Evolutionary conservation across 2,797 vertebrate genomes (phyloP).

Genomic region (Scomberomorus guttatus): DNA sequence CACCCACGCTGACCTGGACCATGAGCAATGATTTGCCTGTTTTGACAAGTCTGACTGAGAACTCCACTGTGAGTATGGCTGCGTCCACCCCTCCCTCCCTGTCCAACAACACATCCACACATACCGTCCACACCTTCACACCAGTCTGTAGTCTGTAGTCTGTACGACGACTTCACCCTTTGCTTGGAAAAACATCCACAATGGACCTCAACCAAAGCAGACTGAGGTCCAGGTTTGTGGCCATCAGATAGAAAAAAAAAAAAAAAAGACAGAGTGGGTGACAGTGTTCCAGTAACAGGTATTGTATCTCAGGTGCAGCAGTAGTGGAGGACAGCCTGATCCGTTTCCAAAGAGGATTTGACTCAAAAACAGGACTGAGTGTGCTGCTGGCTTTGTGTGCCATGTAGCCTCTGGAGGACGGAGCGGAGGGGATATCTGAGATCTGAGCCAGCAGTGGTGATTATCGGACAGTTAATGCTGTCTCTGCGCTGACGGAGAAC

Average conservation of each 20-base stretch:
- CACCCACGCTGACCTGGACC: slow-evolving; percentile 86
- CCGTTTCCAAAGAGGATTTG: slow-evolving; percentile 37
- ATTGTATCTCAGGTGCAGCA: slow-evolving; percentile 32
- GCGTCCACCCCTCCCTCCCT: not conserved
- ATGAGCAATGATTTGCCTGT: slow-evolving; percentile 92
- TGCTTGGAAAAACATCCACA: not conserved
- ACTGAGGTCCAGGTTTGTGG: too few relatives aligned
- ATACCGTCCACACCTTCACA: slow-evolving; percentile 24
- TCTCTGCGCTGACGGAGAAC: slow-evolving; percentile 14
- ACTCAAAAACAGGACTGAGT: slow-evolving; percentile 24
- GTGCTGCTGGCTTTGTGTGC: slow-evolving; percentile 31
- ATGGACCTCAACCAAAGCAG: not conserved
- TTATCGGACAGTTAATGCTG: slow-evolving; percentile 53
- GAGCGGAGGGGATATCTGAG: not conserved
- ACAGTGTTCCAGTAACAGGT: slow-evolving; percentile 18
- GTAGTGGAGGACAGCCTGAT: slow-evolving; percentile 6
- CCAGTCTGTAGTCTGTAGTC: slow-evolving; percentile 5
- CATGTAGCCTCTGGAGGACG: slow-evolving; percentile 23
- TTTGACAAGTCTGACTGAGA: slow-evolving; percentile 91
- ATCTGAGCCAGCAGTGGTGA: slow-evolving; percentile 39
- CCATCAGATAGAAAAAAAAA: not conserved
- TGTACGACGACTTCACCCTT: not conserved
- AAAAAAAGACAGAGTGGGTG: not conserved
- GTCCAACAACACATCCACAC: slow-evolving; percentile 29
- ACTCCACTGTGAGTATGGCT: slow-evolving; percentile 89